Conservation (phyloP, 2,888 invertebrate genomes). For the Chirona hameri region DNA sequence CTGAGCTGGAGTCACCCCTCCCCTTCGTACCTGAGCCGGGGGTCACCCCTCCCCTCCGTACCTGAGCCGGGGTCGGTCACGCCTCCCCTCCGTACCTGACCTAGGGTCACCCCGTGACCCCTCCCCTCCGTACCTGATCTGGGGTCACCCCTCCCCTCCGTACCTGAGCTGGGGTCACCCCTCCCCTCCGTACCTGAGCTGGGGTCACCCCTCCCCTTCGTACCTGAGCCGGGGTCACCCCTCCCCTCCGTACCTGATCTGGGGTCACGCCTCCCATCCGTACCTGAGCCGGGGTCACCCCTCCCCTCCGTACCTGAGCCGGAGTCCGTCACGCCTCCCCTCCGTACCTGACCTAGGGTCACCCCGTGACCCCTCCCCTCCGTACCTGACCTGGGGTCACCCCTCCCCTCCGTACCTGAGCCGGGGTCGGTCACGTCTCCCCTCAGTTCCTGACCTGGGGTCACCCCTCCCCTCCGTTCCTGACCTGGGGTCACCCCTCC, state of each 20-base stretch:
- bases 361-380: no score
- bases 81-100: neutral
- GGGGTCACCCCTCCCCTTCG: neutral
- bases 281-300: neutral
- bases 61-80: constrained; percentile 6
- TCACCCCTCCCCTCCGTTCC: no score
- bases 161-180: no score
- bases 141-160: neutral
- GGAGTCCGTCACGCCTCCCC: no score
- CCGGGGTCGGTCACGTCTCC: neutral
- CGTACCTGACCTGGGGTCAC: no score
- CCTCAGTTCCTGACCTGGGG: no score
- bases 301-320: no score
- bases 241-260: neutral
- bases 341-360: neutral
- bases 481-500: no score
- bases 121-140: neutral
- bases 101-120: no score
- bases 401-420: neutral
- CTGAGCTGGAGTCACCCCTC: neutral
- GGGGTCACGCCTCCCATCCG: constrained; percentile 1
- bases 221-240: no score
- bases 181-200: neutral
- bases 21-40: no score
- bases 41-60: neutral